These are phyloP conservation scores for Drosophila mojavensis DNA, from an alignment of 1,140 invertebrate species.

Conservation along the genomic window DNA sequence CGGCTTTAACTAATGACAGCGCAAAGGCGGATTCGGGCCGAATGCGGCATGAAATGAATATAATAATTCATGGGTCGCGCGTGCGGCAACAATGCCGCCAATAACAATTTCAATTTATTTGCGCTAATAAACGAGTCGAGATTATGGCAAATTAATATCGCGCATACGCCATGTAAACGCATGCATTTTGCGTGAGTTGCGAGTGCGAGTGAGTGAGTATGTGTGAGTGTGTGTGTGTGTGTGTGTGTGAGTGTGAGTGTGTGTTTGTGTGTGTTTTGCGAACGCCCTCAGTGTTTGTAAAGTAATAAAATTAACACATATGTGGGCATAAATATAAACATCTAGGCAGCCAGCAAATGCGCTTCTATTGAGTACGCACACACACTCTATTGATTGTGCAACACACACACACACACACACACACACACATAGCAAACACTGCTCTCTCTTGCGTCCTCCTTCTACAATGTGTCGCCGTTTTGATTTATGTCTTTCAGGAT, in stretches of 20 bases:
- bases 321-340: conserved; percentile 67
- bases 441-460: neutral
- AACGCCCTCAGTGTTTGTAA: conserved; percentile 34
- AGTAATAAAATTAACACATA: conserved; percentile 81
- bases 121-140: conserved; percentile 50
- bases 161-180: conserved; percentile 49
- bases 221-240: neutral
- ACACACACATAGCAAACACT: neutral
- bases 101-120: conserved; percentile 52
- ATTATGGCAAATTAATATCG: conserved; percentile 72
- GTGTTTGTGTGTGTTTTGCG: neutral
- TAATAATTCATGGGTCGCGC: conserved; percentile 16
- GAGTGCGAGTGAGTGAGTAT: neutral
- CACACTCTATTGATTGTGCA: neutral
- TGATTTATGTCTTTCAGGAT: conserved; percentile 54
- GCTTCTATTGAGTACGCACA: conserved; percentile 34
- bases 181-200: neutral
- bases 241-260: neutral
- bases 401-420: neutral
- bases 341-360: conserved; percentile 29
- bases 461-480: conserved; percentile 24
- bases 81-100: conserved; percentile 16
- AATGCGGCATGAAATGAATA: neutral
- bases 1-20: conserved; percentile 10
- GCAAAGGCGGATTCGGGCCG: too few relatives aligned